Conservation (phyloP, 2,113 vertebrate genomes). For the Chaetodon trifascialis region DNA sequence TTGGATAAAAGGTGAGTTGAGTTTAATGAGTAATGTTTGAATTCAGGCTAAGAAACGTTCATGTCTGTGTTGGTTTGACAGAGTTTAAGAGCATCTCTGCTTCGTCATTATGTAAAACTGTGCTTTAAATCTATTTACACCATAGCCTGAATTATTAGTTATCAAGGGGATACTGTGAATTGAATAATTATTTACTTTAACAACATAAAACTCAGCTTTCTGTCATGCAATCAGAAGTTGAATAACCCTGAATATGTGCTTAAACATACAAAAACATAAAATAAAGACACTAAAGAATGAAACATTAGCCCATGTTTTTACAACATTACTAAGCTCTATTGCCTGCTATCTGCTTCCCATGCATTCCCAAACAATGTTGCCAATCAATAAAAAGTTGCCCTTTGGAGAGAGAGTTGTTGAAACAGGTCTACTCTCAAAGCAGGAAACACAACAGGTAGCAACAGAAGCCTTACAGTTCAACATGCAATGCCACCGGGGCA, state of each 20-base stretch:
- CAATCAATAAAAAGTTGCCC: conserved; percentile 27
- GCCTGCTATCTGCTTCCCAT: neutral
- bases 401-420: conserved; percentile 39
- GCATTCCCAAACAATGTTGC: conserved; percentile 27
- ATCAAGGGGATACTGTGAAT: neutral
- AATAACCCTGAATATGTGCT: neutral
- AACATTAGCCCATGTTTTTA: neutral
- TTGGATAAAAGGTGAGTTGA: conserved; percentile 81
- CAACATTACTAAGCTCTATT: neutral
- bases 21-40: neutral
- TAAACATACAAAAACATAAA: neutral
- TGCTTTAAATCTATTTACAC: neutral
- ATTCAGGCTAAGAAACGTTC: neutral
- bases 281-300: neutral
- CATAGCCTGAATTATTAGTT: neutral
- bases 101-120: neutral
- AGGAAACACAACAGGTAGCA: conserved; percentile 72
- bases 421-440: conserved; percentile 45
- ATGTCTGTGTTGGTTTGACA: neutral
- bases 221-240: neutral
- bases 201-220: neutral
- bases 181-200: neutral
- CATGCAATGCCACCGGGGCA: conserved; percentile 11
- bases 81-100: neutral
- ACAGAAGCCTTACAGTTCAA: conserved; percentile 41